Evolutionary conservation across 2,113 vertebrate species (phyloP), one percentile per base, ranked within the genome.

Genomic region (Actenoides hombroni): DNA sequence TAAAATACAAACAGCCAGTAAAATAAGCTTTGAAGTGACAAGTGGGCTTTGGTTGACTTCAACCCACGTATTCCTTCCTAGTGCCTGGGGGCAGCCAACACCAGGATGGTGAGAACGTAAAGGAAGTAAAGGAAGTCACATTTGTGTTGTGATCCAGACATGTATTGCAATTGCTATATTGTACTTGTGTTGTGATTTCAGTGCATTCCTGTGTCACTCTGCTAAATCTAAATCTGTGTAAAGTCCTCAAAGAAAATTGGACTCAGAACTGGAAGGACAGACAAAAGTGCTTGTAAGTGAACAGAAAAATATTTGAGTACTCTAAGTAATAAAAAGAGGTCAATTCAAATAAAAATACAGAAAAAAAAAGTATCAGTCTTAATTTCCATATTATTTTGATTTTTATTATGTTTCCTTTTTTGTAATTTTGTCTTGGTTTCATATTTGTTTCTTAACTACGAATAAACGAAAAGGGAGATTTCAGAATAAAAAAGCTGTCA

Each of bases 181-280:
- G 13, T 25, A 19, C 10, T 69, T 60, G 53, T 39, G 4, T 23
- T 57, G 49, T 39, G 19, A 70, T 64, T 76, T 82, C 64, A 77
- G 21, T 42, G 33, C 4, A 25, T 31, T 74, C 29, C 16, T 24
- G 6, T 37, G 40, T 10, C 4, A 49, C 5, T 35, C 31, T 64
- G 44, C 13, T 60, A 57, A 48, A 81, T 37, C 21, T 51, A 69
- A 74, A 61, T 65, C 19, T 13, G 0, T 54, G 8, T 59, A 20
- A 49, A 15, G 2, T 21, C 1, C 4, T 75, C 10, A 65, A 23
- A 29, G 0, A 73, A 0, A 4, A 31, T 9, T 61, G 33, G 4
- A 46, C 13, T 42, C 61, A 48, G 3, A 51, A 5, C 3, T 48
- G 8, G 5, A 74, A 81, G 5, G 24, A 10, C 74, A 44, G 3